A percentile compares a stretch with the other conserved stretches of the same genome.
phyloP scores from a whole-genome alignment of 2,888 invertebrate species.

The Rhagonycha fulva region DNA sequence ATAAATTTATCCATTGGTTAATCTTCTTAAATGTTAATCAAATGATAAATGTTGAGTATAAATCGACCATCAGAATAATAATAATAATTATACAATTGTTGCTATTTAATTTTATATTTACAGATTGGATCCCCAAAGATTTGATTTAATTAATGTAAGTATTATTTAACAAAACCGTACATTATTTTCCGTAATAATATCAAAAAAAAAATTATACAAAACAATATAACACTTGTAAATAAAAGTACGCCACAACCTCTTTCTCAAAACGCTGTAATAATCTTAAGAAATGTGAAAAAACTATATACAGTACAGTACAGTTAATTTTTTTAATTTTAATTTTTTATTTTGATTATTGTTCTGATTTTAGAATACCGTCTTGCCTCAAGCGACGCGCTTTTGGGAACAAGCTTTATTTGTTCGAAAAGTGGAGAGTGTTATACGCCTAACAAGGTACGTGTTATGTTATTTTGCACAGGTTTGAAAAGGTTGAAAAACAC shows the following conservation, averaged over 20 bases:
- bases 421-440: constrained; percentile 81
- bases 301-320: background rate
- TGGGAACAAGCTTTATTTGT: constrained; percentile 94
- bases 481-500: background rate
- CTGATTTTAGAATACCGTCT: constrained; percentile 74
- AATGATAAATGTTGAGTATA: no score
- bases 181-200: background rate
- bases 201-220: no score
- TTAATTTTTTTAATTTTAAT: no score
- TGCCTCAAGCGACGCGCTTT: constrained; percentile 90
- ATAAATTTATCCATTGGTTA: no score
- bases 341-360: background rate
- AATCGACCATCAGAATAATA: no score
- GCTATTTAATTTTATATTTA: constrained; percentile 45
- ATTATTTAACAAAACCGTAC: constrained; percentile 28
- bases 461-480: background rate
- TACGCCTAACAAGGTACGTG: constrained; percentile 84
- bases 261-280: background rate
- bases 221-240: no score
- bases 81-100: background rate
- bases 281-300: background rate
- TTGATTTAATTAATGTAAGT: constrained; percentile 90
- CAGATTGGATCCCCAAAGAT: constrained; percentile 83
- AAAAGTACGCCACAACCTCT: no score
- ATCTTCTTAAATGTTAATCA: no score